phyloP scores from a whole-genome alignment of 2,113 vertebrate species.

The Marcusenius ussheri region DNA sequence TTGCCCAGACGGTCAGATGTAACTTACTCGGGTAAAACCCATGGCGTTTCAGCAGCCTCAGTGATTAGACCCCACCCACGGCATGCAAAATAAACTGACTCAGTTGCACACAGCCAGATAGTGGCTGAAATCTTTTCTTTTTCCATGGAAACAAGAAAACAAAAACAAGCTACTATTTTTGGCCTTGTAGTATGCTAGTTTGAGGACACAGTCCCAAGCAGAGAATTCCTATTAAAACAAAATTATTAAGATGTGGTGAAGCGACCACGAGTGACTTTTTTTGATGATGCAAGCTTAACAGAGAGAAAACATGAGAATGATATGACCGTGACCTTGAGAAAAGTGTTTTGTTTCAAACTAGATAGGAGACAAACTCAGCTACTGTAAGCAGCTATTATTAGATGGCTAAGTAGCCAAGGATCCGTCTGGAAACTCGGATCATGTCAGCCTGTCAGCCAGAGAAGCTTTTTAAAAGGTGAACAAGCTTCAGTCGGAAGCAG shows the following conservation, averaged over 20 bases:
- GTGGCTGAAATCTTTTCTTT: background rate
- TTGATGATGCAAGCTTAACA: background rate
- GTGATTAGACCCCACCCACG: background rate
- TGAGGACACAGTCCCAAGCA: background rate
- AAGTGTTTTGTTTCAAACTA: background rate
- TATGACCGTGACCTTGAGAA: background rate
- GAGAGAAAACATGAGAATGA: background rate
- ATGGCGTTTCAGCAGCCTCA: background rate
- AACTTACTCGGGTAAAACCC: slow-evolving; percentile 17
- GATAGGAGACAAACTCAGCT: background rate
- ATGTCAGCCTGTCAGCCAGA: background rate
- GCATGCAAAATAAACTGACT: background rate
- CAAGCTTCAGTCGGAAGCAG: background rate
- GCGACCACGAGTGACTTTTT: background rate
- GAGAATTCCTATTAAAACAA: background rate
- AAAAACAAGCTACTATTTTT: background rate
- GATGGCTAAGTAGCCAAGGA: background rate
- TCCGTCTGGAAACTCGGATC: background rate
- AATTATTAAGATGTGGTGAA: background rate
- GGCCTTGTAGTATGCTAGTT: background rate
- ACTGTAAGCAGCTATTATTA: background rate
- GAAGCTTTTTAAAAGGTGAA: background rate
- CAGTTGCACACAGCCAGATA: background rate
- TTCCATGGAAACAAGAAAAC: background rate
- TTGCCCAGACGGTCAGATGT: slow-evolving; percentile 34